Evolutionary conservation across 2,888 invertebrate species (phyloP).

Genomic region (Tuberolachnus salignus): DNA sequence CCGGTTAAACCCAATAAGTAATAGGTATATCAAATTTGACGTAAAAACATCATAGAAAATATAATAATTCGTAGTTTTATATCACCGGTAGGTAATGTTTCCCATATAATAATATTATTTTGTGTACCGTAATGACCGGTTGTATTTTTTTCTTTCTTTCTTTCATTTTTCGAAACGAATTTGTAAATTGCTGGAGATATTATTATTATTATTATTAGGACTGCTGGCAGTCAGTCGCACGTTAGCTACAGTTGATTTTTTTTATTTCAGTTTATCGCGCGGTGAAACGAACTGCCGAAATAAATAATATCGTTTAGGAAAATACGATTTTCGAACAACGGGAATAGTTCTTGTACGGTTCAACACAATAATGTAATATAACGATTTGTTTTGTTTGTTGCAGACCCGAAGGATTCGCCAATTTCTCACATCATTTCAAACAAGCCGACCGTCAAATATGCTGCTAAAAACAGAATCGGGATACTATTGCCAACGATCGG

Average conservation of each 20-base stretch:
- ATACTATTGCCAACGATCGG: background rate
- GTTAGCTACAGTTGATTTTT: background rate
- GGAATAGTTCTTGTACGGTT: too few species aligned
- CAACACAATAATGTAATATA: background rate
- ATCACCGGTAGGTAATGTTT: too few species aligned
- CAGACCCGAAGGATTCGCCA: conserved; percentile 47
- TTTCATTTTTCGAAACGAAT: too few species aligned
- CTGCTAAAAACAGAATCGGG: conserved; percentile 9
- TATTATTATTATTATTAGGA: background rate
- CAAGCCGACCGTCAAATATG: conserved; percentile 51
- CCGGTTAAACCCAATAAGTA: background rate
- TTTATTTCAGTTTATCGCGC: background rate
- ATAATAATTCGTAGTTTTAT: too few species aligned
- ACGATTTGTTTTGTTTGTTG: conserved; percentile 11
- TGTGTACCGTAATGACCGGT: background rate
- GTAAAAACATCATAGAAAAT: background rate
- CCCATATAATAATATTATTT: too few species aligned
- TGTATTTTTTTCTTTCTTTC: too few species aligned
- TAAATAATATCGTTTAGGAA: too few species aligned
- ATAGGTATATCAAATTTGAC: background rate
- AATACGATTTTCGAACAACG: too few species aligned
- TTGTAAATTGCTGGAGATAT: background rate
- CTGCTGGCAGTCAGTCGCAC: background rate
- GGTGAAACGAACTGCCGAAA: background rate
- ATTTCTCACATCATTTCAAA: conserved; percentile 51